Conservation (phyloP, 2,888 invertebrate genomes). For the Eugnorisma glareosa region DNA sequence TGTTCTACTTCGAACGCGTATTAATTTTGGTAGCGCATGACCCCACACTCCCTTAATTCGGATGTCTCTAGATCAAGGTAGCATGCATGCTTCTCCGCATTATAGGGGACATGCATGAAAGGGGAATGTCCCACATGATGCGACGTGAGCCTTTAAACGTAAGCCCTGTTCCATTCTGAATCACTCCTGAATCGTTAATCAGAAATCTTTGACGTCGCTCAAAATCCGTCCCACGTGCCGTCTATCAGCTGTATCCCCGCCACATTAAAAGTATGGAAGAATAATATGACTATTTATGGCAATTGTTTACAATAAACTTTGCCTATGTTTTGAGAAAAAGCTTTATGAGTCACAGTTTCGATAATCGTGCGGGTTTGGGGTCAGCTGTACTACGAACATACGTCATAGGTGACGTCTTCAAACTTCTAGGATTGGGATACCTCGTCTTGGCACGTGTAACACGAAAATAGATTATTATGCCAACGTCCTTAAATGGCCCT, state of each 20-base stretch:
- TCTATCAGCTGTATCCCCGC: not conserved
- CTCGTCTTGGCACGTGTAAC: constrained; percentile 8
- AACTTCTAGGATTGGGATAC: constrained; percentile 28
- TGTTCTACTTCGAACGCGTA: not conserved
- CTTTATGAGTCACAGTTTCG: constrained; percentile 33
- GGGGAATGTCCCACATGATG: not conserved
- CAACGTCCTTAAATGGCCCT: not conserved
- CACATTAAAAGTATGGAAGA: constrained; percentile 6
- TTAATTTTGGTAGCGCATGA: not conserved
- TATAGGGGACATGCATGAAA: not conserved
- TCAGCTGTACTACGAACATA: constrained; percentile 17
- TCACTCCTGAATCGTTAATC: constrained; percentile 27
- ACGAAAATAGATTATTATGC: constrained; percentile 19
- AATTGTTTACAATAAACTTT: constrained; percentile 33
- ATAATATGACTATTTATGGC: constrained; percentile 44
- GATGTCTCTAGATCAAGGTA: not conserved
- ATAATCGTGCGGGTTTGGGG: constrained; percentile 19
- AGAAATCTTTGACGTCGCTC: constrained; percentile 34
- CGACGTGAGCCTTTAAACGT: constrained; percentile 36
- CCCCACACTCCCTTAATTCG: not conserved
- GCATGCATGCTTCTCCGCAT: not conserved
- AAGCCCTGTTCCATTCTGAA: constrained; percentile 12
- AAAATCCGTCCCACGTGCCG: constrained; percentile 40
- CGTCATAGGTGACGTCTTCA: constrained; percentile 50
- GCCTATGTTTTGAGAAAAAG: constrained; percentile 38